Evolutionary conservation across 2,797 vertebrate genomes (phyloP).

Genomic region (Dryobates pubescens): DNA sequence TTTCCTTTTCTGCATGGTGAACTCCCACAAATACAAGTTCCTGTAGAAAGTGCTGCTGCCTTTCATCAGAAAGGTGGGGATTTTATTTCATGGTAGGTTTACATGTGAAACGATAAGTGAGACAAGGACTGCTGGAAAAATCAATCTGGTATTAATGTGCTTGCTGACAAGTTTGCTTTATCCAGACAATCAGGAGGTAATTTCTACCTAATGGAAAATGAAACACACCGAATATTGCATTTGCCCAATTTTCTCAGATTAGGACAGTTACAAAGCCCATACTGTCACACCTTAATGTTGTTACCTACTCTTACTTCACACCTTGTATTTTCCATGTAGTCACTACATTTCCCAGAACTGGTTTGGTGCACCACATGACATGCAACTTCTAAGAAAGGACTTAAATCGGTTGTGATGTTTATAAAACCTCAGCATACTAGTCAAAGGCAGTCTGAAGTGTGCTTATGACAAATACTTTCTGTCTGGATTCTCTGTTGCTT

Average conservation of each 20-base stretch:
- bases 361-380: not conserved
- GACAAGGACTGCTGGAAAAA: slow-evolving; percentile 16
- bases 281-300: not conserved
- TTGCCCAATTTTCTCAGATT: not conserved
- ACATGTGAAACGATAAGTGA: not conserved
- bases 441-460: not conserved
- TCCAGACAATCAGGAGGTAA: not conserved
- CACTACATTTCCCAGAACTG: accelerated
- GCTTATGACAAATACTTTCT: not conserved
- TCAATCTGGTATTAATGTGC: not conserved
- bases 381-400: not conserved
- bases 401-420: not conserved
- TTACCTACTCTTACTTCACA: not conserved
- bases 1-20: not conserved
- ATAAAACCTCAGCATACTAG: not conserved
- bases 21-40: not conserved
- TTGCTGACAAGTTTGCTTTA: not conserved
- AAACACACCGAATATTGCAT: not conserved
- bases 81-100: not conserved
- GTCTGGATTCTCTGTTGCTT: not conserved
- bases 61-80: not conserved
- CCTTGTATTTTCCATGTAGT: not conserved
- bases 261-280: not conserved
- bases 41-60: not conserved
- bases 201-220: not conserved